phyloP scores from a whole-genome alignment of 2,797 vertebrate genomes.

The Valencia hispanica region DNA sequence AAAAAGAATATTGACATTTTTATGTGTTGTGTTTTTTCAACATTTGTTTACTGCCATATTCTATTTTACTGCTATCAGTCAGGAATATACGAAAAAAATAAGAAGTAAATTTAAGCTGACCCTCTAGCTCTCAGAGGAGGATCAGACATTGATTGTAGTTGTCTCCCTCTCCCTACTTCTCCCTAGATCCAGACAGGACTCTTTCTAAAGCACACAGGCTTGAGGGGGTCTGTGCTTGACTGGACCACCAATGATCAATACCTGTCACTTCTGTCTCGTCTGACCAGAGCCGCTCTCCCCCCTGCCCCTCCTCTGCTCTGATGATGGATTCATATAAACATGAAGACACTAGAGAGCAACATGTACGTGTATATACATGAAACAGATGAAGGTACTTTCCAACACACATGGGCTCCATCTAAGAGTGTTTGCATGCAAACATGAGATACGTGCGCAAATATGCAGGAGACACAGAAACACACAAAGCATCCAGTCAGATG shows the following conservation, averaged over 20 bases:
- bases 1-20: slow-evolving; percentile 33
- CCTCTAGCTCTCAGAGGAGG: slow-evolving; percentile 46
- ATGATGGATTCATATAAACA: slow-evolving; percentile 24
- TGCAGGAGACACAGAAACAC: slow-evolving; percentile 17
- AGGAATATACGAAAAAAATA: slow-evolving; percentile 44
- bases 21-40: slow-evolving; percentile 37
- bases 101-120: slow-evolving; percentile 61
- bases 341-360: slow-evolving; percentile 7
- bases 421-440: slow-evolving; percentile 19
- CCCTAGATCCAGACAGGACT: slow-evolving; percentile 59
- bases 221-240: slow-evolving; percentile 75
- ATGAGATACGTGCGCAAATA: slow-evolving; percentile 26
- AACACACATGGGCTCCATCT: slow-evolving; percentile 2
- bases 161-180: slow-evolving; percentile 48
- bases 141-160: slow-evolving; percentile 72
- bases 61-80: slow-evolving; percentile 63
- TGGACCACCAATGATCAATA: slow-evolving; percentile 81
- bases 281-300: slow-evolving; percentile 57
- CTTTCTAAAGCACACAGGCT: slow-evolving; percentile 72
- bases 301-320: slow-evolving; percentile 23
- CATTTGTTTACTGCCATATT: slow-evolving; percentile 46
- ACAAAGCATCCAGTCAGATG: slow-evolving; percentile 45
- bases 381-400: slow-evolving; percentile 17
- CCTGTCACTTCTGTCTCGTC: slow-evolving; percentile 81
- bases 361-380: slow-evolving; percentile 23